Conservation (phyloP, 2,113 vertebrate species). For the Sebastes fasciatus region DNA sequence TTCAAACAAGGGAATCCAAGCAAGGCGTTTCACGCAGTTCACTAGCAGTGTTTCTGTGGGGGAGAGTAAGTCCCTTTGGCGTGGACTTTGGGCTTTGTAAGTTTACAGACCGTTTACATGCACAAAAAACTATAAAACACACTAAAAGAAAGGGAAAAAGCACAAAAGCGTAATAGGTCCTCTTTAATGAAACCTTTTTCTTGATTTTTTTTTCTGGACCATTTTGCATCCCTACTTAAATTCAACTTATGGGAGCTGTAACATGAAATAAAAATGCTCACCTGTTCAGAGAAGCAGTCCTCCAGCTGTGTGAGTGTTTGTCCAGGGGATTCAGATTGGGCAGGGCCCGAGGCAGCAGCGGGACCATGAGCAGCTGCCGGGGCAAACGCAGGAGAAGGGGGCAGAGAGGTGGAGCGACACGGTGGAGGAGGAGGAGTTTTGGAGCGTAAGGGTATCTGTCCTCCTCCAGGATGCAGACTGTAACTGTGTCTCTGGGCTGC, state of each 20-base stretch:
- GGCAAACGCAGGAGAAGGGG: conserved; percentile 87
- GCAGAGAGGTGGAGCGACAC: conserved; percentile 91
- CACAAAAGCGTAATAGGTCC: too few relatives aligned
- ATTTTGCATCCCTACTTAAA: neutral
- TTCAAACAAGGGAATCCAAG: too few relatives aligned
- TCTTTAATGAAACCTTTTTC: neutral
- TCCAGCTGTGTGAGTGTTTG: conserved; percentile 93
- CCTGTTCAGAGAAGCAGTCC: conserved; percentile 98
- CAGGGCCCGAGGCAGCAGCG: conserved; percentile 6
- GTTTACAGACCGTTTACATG: too few relatives aligned
- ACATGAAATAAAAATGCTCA: conserved; percentile 60
- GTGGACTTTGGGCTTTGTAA: too few relatives aligned
- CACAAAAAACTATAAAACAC: too few relatives aligned
- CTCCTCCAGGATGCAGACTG: conserved; percentile 72
- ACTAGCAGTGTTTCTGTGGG: too few relatives aligned
- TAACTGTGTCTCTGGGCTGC: conserved; percentile 81
- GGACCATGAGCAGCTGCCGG: conserved; percentile 7
- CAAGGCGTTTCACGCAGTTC: too few relatives aligned
- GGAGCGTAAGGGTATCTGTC: conserved; percentile 74
- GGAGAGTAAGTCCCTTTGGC: too few relatives aligned
- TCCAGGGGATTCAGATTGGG: conserved; percentile 53
- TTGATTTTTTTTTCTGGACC: neutral
- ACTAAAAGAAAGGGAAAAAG: too few relatives aligned
- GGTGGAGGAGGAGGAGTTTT: conserved; percentile 82
- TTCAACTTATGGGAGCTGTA: neutral